Conservation (phyloP, 1,140 invertebrate genomes). For the Gyrodactylus salaris region DNA sequence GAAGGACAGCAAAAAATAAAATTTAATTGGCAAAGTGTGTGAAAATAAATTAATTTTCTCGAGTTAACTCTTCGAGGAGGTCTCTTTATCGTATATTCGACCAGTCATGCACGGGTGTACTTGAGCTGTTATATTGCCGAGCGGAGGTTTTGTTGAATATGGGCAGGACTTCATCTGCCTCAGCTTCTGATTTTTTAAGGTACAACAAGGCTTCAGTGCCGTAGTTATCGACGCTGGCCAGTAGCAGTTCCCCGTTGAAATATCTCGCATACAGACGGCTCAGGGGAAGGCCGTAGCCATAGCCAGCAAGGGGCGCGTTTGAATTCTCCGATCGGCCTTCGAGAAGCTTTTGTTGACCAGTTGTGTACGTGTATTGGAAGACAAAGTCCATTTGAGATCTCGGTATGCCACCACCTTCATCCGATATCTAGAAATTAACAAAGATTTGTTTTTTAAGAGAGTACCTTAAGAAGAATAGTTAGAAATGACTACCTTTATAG, state of each 20-base stretch:
- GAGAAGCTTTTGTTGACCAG: slow-evolving; percentile 18
- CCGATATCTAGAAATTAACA: slow-evolving; percentile 37
- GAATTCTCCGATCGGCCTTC: neutral
- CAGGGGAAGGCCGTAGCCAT: slow-evolving; percentile 81
- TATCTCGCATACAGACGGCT: slow-evolving; percentile 80
- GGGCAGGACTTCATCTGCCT: slow-evolving; percentile 70
- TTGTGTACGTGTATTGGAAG: slow-evolving; percentile 97
- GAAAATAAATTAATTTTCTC: too few relatives aligned
- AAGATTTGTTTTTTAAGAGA: too few relatives aligned
- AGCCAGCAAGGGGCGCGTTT: slow-evolving; percentile 28
- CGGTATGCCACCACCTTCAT: slow-evolving; percentile 38
- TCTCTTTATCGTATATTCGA: slow-evolving; percentile 11
- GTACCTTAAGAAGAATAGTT: slow-evolving; percentile 2
- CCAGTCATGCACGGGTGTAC: slow-evolving; percentile 52
- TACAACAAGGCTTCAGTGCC: slow-evolving; percentile 85
- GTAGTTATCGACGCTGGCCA: slow-evolving; percentile 67
- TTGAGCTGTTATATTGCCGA: slow-evolving; percentile 40
- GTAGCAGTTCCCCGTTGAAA: slow-evolving; percentile 68
- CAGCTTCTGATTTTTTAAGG: slow-evolving; percentile 32
- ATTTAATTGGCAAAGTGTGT: too few relatives aligned
- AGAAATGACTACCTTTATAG: slow-evolving; percentile 40
- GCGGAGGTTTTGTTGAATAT: slow-evolving; percentile 77
- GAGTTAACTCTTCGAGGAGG: too few relatives aligned
- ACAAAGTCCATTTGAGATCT: slow-evolving; percentile 25
- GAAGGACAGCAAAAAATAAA: slow-evolving; percentile 44